A percentile compares a stretch with the other conserved stretches of the same genome.
Conservation (phyloP, 2,888 invertebrate genomes). For the Stenodema calcarata region DNA sequence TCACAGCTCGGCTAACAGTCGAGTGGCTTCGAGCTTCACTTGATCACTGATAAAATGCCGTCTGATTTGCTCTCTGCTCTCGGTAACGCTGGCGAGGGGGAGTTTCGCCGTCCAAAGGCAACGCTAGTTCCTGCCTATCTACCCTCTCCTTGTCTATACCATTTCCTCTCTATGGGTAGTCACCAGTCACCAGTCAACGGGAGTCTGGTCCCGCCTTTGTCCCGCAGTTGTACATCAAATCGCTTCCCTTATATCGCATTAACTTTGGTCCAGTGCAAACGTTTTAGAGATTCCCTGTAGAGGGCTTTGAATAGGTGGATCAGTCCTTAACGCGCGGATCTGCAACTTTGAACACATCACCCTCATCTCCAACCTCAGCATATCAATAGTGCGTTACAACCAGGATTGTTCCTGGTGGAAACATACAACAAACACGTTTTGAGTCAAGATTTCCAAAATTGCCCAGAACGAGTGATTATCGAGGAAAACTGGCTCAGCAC, state of each 20-base stretch:
- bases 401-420: no score
- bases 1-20: slow-evolving; percentile 42
- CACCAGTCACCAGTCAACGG: not conserved
- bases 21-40: slow-evolving; percentile 38
- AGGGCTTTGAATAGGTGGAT: not conserved
- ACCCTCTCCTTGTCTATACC: not conserved
- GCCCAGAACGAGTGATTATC: no score
- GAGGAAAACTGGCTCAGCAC: no score
- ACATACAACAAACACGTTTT: no score
- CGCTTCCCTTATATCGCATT: slow-evolving; percentile 30
- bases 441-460: no score
- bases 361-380: not conserved
- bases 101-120: not conserved
- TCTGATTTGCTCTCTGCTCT: slow-evolving; percentile 43
- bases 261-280: slow-evolving; percentile 26
- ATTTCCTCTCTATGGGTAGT: slow-evolving; percentile 8
- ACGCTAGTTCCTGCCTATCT: slow-evolving; percentile 6
- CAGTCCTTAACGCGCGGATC: not conserved
- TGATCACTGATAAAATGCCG: slow-evolving; percentile 49
- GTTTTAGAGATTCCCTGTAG: slow-evolving; percentile 30
- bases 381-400: no score
- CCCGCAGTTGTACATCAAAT: not conserved
- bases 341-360: not conserved
- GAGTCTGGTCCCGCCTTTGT: slow-evolving; percentile 6
- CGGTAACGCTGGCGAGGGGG: not conserved